Evolutionary conservation across 2,888 invertebrate species (phyloP).

Genomic region (Diplazon laetatorius): DNA sequence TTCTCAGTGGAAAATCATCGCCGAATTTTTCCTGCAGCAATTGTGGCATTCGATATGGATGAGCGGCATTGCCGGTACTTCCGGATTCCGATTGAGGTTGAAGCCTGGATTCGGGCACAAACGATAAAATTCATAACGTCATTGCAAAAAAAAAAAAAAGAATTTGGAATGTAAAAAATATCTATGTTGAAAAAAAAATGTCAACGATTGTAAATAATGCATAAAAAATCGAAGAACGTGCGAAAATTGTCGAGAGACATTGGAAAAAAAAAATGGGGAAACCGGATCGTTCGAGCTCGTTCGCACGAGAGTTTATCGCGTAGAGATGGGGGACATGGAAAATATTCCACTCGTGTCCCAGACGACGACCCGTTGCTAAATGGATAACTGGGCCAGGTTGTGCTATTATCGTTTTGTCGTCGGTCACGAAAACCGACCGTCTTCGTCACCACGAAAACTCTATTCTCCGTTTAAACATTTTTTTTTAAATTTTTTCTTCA

Average conservation of each 20-base stretch:
- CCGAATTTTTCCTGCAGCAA: constrained; percentile 85
- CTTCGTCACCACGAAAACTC: neutral
- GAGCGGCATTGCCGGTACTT: constrained; percentile 84
- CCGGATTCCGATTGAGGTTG: constrained; percentile 79
- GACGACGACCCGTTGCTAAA: constrained; percentile 70
- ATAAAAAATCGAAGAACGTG: constrained; percentile 2
- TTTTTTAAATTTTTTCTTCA: too few species aligned
- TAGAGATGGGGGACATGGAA: constrained; percentile 39
- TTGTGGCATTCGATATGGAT: constrained; percentile 88
- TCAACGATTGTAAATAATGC: neutral
- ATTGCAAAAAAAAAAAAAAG: too few species aligned
- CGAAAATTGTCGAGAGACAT: neutral
- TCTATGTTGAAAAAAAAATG: neutral
- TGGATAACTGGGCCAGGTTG: constrained; percentile 76
- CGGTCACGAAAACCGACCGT: constrained; percentile 45
- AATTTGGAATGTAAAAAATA: too few species aligned
- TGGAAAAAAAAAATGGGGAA: neutral
- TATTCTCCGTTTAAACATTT: too few species aligned
- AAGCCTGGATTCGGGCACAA: constrained; percentile 74
- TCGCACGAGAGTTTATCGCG: constrained; percentile 6
- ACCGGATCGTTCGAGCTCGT: constrained; percentile 11
- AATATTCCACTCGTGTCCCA: constrained; percentile 51
- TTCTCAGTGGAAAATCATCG: constrained; percentile 95
- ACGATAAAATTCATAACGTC: constrained; percentile 32
- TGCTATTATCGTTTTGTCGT: constrained; percentile 73